These are phyloP conservation scores for Sorex maritimensis DNA, from an alignment of 2,797 vertebrate genomes.

Conservation along the genomic window DNA sequence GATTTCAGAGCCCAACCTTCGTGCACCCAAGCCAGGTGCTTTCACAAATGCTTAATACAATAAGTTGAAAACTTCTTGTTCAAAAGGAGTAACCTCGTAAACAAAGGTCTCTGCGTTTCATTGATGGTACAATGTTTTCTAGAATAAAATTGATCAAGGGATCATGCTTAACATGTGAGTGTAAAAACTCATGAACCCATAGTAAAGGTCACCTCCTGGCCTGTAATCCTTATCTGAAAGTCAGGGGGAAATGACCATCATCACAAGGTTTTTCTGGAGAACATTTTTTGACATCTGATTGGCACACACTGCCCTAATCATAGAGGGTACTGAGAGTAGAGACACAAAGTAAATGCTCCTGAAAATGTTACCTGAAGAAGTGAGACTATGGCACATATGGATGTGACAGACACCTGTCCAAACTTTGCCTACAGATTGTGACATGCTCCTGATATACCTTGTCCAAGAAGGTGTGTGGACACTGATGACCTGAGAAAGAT, in stretches of 20 bases:
- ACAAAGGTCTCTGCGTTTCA: too few relatives aligned
- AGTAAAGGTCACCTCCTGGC: not conserved
- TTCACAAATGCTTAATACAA: too few relatives aligned
- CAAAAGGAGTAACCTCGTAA: too few relatives aligned
- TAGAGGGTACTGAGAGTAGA: not conserved
- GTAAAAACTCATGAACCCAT: not conserved
- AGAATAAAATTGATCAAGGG: too few relatives aligned
- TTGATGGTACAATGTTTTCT: too few relatives aligned
- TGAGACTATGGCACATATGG: not conserved
- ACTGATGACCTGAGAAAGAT: not conserved
- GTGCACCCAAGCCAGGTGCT: too few relatives aligned
- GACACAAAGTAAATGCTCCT: not conserved
- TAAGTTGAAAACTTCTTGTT: too few relatives aligned
- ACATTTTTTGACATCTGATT: not conserved
- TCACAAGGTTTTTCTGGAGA: not conserved
- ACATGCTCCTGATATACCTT: not conserved
- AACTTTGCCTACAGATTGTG: not conserved
- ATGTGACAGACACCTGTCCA: too few relatives aligned
- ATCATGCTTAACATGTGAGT: too few relatives aligned
- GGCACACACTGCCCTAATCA: too few relatives aligned
- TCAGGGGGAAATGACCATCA: not conserved
- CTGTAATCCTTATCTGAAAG: not conserved
- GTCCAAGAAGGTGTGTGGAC: not conserved
- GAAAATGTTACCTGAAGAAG: not conserved
- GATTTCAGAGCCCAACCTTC: not conserved